These are phyloP conservation scores for Gallinago solitaria DNA, from an alignment of 2,797 vertebrate species.

Conservation along the genomic window DNA sequence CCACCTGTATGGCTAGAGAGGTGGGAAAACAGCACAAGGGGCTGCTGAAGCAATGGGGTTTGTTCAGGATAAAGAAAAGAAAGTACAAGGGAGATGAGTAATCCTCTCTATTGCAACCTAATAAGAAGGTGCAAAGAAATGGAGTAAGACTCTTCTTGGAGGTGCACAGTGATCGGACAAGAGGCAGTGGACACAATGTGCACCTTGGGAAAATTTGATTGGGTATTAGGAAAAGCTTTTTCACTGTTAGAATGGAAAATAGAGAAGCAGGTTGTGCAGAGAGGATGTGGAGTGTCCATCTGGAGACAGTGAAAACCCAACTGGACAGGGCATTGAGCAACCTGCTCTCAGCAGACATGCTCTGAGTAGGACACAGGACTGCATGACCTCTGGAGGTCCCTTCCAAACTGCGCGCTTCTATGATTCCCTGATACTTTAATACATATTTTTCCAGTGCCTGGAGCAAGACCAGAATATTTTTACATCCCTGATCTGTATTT, in stretches of 20 bases:
- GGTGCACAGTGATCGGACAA: not conserved
- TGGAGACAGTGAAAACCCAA: not conserved
- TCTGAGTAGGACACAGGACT: not conserved
- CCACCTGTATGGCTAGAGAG: not conserved
- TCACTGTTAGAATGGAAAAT: not conserved
- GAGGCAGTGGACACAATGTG: not conserved
- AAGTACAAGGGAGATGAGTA: not conserved
- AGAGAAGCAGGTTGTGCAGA: not conserved
- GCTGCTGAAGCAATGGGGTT: not conserved
- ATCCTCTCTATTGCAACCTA: not conserved
- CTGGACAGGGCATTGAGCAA: not conserved
- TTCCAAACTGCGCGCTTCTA: not conserved
- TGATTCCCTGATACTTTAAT: not conserved
- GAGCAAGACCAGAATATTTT: constrained; percentile 6
- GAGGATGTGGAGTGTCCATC: not conserved
- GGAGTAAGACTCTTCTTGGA: not conserved
- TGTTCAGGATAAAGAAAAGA: not conserved
- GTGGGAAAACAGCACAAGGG: not conserved
- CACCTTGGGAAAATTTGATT: rapidly evolving
- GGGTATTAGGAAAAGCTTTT: not conserved
- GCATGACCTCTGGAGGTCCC: not conserved
- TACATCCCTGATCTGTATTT: not conserved
- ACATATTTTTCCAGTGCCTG: constrained; percentile 26
- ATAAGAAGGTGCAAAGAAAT: not conserved
- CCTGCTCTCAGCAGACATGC: not conserved